These are phyloP conservation scores for Centroberyx gerrardi DNA, from an alignment of 2,797 vertebrate genomes.

Conservation along the genomic window DNA sequence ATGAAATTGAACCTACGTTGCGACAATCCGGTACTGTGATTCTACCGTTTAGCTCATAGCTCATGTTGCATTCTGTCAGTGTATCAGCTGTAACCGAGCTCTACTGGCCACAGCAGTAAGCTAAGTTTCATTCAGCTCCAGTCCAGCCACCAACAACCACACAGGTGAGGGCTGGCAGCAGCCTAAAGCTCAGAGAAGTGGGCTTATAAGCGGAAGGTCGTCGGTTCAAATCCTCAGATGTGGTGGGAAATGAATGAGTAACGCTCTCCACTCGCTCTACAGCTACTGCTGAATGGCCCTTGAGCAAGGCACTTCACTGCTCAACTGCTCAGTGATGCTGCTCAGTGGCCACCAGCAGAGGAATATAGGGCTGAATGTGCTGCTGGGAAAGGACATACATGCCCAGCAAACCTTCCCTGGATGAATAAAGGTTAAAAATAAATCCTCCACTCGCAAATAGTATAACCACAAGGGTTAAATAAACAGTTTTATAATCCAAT, in stretches of 20 bases:
- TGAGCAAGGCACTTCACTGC: conserved; percentile 50
- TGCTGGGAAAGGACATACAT: neutral
- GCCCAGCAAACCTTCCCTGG: neutral
- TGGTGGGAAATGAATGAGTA: conserved; percentile 22
- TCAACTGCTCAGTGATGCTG: conserved; percentile 14
- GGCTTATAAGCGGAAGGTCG: conserved; percentile 4
- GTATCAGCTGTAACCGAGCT: neutral
- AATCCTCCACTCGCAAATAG: conserved; percentile 7
- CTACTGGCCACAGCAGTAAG: neutral
- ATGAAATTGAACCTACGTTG: too few species aligned
- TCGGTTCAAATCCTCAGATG: conserved; percentile 26
- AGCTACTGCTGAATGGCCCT: conserved; percentile 27
- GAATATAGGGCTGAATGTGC: neutral
- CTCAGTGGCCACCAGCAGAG: conserved; percentile 10
- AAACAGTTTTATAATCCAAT: neutral
- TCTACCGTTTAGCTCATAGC: too few species aligned
- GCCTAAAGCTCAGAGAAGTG: neutral
- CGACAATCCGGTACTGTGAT: too few species aligned
- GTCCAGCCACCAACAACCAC: too few species aligned
- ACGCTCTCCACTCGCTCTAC: conserved; percentile 34
- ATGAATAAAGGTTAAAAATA: neutral
- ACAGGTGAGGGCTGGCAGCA: neutral
- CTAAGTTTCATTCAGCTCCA: neutral
- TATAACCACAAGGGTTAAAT: neutral
- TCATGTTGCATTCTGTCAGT: neutral